These are phyloP conservation scores for Myripristis murdjan DNA, from an alignment of 2,797 vertebrate genomes.

Conservation along the genomic window DNA sequence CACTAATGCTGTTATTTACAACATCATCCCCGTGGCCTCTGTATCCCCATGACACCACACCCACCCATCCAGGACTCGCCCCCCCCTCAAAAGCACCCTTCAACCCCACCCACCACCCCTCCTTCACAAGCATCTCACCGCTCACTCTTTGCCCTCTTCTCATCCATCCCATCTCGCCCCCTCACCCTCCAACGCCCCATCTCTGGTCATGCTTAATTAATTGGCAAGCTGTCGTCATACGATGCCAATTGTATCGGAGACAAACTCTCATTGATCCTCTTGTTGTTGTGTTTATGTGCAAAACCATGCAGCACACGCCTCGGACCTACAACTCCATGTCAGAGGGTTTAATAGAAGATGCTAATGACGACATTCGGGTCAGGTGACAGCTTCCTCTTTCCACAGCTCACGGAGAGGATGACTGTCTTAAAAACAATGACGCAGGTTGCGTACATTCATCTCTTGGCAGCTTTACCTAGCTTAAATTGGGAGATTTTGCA, in stretches of 20 bases:
- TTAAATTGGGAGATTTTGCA: constrained; percentile 2
- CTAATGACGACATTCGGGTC: background rate
- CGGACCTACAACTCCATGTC: constrained; percentile 9
- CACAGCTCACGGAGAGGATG: background rate
- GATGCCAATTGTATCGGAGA: constrained; percentile 39
- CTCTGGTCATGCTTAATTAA: constrained; percentile 67
- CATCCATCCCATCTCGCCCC: constrained; percentile 11
- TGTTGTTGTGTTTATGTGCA: constrained; percentile 21
- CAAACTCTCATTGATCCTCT: constrained; percentile 26
- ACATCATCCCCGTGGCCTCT: background rate
- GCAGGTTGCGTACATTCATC: background rate
- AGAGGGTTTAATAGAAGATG: background rate
- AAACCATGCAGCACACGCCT: constrained; percentile 4
- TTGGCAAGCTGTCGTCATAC: constrained; percentile 57
- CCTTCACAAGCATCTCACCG: constrained; percentile 7
- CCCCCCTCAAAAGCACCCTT: constrained; percentile 14
- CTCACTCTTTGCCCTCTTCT: constrained; percentile 4
- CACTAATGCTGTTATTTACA: constrained; percentile 53
- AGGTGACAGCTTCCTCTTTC: background rate
- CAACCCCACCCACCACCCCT: constrained; percentile 6
- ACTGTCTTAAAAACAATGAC: background rate
- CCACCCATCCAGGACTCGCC: constrained; percentile 14
- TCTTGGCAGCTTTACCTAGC: constrained; percentile 1
- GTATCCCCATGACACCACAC: background rate
- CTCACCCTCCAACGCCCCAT: constrained; percentile 15